Conservation (phyloP, 2,797 vertebrate genomes). For the Odontamblyopus lacepedii region DNA sequence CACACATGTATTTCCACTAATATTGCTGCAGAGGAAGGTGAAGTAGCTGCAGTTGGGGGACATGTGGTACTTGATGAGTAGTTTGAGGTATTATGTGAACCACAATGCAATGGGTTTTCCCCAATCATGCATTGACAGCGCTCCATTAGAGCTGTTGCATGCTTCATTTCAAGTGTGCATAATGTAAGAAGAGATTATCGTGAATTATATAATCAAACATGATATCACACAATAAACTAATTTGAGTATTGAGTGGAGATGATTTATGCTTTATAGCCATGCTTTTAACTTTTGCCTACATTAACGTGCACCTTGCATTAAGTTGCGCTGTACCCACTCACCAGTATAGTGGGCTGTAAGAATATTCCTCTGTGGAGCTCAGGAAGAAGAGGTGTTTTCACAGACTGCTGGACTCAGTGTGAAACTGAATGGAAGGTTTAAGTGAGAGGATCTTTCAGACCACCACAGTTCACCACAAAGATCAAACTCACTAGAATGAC, state of each 20-base stretch:
- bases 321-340: neutral
- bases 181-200: neutral
- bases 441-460: slow-evolving; percentile 8
- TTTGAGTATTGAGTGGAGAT: too few species aligned
- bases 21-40: slow-evolving; percentile 32
- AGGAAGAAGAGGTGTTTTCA: too few species aligned
- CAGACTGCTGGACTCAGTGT: neutral
- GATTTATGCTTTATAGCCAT: neutral
- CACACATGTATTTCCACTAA: slow-evolving; percentile 39
- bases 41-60: slow-evolving; percentile 19
- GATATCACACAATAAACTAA: too few species aligned
- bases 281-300: neutral
- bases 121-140: slow-evolving; percentile 14
- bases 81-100: slow-evolving; percentile 35
- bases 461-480: slow-evolving; percentile 27
- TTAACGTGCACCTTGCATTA: neutral
- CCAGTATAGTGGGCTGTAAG: neutral
- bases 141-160: slow-evolving; percentile 7
- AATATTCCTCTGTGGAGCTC: neutral
- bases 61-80: slow-evolving; percentile 20
- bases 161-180: neutral
- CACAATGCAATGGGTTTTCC: slow-evolving; percentile 54
- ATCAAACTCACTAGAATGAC: neutral
- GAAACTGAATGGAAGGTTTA: neutral
- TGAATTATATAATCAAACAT: too few species aligned